Percentiles rank a stretch among this genome's conserved stretches.
Conservation (phyloP, 2,797 vertebrate species). For the Ctenochaetus hawaiiensis region DNA sequence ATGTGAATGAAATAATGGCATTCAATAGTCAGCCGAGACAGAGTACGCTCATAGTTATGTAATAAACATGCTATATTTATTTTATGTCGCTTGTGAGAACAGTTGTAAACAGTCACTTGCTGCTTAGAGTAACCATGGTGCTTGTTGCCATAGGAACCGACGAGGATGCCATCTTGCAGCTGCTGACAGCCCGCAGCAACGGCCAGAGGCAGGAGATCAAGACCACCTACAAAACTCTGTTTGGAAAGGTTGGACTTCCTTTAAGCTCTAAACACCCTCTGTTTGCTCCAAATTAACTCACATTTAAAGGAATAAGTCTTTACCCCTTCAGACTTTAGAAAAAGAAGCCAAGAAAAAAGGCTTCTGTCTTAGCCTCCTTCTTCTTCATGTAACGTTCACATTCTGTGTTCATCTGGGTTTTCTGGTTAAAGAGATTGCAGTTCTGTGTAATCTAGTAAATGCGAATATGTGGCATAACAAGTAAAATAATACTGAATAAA, state of each 20-base stretch:
- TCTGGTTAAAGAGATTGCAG: neutral
- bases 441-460: neutral
- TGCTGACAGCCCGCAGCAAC: slow-evolving; percentile 91
- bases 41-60: slow-evolving; percentile 6
- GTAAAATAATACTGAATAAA: neutral
- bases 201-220: slow-evolving; percentile 92
- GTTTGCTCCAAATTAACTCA: neutral
- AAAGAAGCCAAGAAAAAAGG: no score
- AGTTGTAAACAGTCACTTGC: slow-evolving; percentile 1
- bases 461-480: neutral
- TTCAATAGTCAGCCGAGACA: neutral
- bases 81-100: neutral
- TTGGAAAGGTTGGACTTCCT: slow-evolving; percentile 89
- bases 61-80: neutral
- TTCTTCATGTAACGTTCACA: neutral
- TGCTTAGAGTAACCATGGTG: slow-evolving; percentile 46
- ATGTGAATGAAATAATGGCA: slow-evolving; percentile 32
- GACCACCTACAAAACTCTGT: slow-evolving; percentile 90
- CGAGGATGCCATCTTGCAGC: slow-evolving; percentile 90
- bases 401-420: neutral
- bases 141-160: slow-evolving; percentile 88
- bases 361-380: no score
- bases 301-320: neutral
- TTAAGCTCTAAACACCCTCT: neutral
- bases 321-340: no score